Evolutionary conservation across 2,113 vertebrate species (phyloP).

Genomic region (Cromileptes altivelis): DNA sequence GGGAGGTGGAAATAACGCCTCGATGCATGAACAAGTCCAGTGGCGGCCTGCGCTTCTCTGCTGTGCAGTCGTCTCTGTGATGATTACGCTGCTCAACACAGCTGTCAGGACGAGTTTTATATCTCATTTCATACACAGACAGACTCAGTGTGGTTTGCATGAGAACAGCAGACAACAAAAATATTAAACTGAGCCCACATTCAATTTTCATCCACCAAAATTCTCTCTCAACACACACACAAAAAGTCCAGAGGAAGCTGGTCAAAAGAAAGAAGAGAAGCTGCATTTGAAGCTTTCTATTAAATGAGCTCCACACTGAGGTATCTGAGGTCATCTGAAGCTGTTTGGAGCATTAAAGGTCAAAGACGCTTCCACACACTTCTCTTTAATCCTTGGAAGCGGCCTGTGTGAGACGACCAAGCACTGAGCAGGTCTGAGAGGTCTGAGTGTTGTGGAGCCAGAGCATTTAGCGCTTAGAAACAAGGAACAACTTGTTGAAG

Average conservation of each 20-base stretch:
- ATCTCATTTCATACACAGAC: neutral
- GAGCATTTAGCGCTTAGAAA: conserved; percentile 16
- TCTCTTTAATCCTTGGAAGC: conserved; percentile 22
- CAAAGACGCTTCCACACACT: neutral
- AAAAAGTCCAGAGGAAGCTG: neutral
- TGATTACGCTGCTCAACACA: neutral
- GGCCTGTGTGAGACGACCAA: conserved; percentile 23
- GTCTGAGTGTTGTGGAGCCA: neutral
- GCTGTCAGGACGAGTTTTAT: neutral
- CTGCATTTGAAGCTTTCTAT: neutral
- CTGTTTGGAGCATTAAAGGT: neutral
- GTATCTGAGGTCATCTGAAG: neutral
- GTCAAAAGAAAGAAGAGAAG: neutral
- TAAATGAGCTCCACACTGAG: neutral
- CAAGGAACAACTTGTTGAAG: neutral
- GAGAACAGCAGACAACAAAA: neutral
- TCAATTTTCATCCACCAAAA: neutral
- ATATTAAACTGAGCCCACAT: neutral
- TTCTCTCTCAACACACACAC: neutral
- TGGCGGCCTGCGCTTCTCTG: neutral
- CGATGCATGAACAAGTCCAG: conserved; percentile 26
- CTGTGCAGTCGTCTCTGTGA: neutral
- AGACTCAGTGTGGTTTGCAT: neutral
- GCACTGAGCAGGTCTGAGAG: conserved; percentile 21
- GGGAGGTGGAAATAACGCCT: conserved; percentile 25